phyloP scores from a whole-genome alignment of 1,140 invertebrate genomes.

The Globodera ellingtonae region DNA sequence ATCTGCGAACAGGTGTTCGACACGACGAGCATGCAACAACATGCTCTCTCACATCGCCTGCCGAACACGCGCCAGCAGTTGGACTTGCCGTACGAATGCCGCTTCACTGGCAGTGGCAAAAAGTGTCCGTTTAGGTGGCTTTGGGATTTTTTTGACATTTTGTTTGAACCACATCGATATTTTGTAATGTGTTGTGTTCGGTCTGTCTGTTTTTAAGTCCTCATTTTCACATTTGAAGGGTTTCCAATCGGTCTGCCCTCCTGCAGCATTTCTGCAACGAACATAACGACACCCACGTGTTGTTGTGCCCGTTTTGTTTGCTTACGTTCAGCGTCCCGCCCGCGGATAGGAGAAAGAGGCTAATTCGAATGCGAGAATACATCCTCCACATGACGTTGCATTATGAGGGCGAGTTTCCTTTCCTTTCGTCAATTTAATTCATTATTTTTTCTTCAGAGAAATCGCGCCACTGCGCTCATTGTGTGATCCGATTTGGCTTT shows the following conservation, averaged over 20 bases:
- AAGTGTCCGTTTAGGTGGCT: neutral
- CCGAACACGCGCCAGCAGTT: neutral
- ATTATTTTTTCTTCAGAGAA: neutral
- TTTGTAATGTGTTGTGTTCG: too few species aligned
- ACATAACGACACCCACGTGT: neutral
- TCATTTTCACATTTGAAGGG: neutral
- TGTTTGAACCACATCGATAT: too few species aligned
- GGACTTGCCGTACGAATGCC: neutral
- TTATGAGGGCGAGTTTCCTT: neutral
- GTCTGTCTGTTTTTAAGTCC: too few species aligned
- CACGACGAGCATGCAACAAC: neutral
- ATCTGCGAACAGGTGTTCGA: conserved; percentile 5
- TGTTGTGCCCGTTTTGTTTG: neutral
- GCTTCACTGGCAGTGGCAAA: neutral
- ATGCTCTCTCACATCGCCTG: neutral
- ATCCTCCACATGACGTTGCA: neutral
- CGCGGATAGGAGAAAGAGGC: neutral
- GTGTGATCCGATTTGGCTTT: neutral
- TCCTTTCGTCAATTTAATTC: too few species aligned
- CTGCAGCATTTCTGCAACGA: neutral
- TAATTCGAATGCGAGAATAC: neutral
- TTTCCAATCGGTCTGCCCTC: neutral
- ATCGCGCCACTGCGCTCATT: neutral
- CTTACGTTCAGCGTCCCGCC: neutral
- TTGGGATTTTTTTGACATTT: too few species aligned